A percentile compares a stretch with the other conserved stretches of the same genome.
Conservation (phyloP, 2,113 vertebrate genomes). For the Cryptoleucopteryx plumbea region DNA sequence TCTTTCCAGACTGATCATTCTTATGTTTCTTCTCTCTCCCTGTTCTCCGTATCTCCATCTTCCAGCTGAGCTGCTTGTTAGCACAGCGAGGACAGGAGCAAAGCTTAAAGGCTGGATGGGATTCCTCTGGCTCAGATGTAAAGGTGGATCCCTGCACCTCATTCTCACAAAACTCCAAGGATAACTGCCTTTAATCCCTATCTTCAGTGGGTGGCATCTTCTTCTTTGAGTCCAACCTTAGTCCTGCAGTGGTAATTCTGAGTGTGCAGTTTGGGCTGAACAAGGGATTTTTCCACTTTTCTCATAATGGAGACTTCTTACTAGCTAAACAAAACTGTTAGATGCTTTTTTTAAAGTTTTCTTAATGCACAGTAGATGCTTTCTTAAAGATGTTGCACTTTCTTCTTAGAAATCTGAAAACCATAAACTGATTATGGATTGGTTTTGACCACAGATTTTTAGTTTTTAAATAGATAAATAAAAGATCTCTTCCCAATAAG, state of each 20-base stretch:
- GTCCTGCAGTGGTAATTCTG: not conserved
- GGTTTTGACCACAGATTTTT: not conserved
- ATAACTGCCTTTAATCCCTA: not conserved
- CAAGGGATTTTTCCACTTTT: not conserved
- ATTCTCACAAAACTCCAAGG: not conserved
- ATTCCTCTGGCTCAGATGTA: not conserved
- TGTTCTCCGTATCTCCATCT: not conserved
- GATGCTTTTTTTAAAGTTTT: not conserved
- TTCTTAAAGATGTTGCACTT: not conserved
- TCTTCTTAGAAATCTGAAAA: not conserved
- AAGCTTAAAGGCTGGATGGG: not conserved
- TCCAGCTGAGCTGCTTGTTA: not conserved
- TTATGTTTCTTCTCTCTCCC: not conserved
- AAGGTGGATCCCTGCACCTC: not conserved
- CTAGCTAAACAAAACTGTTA: not conserved
- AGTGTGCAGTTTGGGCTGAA: not conserved
- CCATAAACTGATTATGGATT: constrained; percentile 23
- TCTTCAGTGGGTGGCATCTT: not conserved
- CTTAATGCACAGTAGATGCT: not conserved
- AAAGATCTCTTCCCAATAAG: not conserved
- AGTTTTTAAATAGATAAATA: not conserved
- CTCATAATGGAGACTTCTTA: not conserved
- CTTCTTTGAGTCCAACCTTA: not conserved
- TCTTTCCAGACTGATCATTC: not conserved
- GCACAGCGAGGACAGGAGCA: not conserved